phyloP scores from a whole-genome alignment of 1,140 invertebrate genomes.

The Drosophila mayri region DNA sequence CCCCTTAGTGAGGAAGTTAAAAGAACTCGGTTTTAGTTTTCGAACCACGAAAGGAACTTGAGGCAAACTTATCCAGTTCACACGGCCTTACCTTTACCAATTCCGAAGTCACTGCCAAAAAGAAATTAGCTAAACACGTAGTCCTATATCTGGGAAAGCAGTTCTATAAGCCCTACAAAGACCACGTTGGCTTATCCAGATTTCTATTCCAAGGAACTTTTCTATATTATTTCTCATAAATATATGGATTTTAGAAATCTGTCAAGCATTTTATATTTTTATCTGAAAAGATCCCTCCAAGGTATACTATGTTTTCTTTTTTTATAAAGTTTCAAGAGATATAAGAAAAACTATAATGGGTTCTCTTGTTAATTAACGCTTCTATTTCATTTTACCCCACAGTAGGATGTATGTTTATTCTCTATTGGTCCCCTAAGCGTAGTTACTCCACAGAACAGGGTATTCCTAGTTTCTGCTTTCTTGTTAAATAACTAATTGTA shows the following conservation, averaged over 20 bases:
- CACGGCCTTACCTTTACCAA: neutral
- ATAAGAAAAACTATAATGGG: neutral
- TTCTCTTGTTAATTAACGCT: neutral
- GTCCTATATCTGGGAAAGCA: neutral
- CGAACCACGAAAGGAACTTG: slow-evolving; percentile 1
- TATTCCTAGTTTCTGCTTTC: slow-evolving; percentile 14
- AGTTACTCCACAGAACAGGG: neutral
- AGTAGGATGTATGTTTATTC: neutral
- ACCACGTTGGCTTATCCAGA: neutral
- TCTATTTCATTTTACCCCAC: neutral
- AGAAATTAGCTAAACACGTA: slow-evolving; percentile 10
- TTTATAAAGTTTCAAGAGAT: neutral
- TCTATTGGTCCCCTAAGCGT: slow-evolving; percentile 2
- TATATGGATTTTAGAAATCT: too few species aligned
- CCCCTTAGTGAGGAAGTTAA: neutral
- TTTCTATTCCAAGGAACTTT: neutral
- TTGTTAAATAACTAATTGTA: slow-evolving; percentile 22
- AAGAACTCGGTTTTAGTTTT: slow-evolving; percentile 4
- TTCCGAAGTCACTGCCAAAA: neutral
- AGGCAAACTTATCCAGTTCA: slow-evolving; percentile 8
- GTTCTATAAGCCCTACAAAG: neutral
- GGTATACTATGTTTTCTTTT: neutral
- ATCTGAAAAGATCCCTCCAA: neutral
- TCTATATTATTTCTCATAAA: too few species aligned
- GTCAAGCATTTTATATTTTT: neutral